Conservation (phyloP, 2,797 vertebrate genomes). For the Melanotaenia nigrans region DNA sequence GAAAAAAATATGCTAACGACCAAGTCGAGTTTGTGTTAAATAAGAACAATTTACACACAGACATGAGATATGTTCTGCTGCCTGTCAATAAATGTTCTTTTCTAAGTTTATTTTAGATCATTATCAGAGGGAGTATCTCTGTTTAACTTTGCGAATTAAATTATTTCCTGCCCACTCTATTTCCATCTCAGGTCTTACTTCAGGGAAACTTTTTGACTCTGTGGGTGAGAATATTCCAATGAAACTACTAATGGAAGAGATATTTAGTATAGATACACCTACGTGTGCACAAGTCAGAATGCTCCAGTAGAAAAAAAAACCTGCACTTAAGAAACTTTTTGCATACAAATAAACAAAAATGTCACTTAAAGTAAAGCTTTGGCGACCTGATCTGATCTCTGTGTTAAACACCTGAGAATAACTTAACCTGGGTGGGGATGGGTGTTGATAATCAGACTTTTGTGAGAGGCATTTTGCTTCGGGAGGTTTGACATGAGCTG, state of each 20-base stretch:
- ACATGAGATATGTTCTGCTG: neutral
- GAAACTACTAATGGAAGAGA: neutral
- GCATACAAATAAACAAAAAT: constrained; percentile 40
- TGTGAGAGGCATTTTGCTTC: constrained; percentile 13
- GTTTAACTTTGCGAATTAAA: neutral
- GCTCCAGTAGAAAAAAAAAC: neutral
- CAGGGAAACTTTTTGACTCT: neutral
- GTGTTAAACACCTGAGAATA: constrained; percentile 38
- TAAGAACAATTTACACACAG: no score
- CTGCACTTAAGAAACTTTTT: constrained; percentile 9
- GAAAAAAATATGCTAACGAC: neutral
- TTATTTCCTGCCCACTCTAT: neutral
- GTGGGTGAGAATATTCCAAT: neutral
- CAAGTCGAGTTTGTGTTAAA: neutral
- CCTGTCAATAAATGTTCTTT: neutral
- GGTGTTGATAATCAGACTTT: constrained; percentile 46
- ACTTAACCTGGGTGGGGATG: constrained; percentile 30
- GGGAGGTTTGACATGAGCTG: constrained; percentile 18
- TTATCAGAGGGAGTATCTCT: neutral
- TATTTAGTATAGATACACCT: neutral
- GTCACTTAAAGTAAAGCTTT: constrained; percentile 23
- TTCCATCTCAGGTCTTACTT: neutral
- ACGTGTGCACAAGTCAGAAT: constrained; percentile 8
- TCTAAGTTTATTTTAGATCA: neutral
- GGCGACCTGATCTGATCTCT: constrained; percentile 50